Conservation (phyloP, 2,888 invertebrate species). For the Agonopterix heracliana region DNA sequence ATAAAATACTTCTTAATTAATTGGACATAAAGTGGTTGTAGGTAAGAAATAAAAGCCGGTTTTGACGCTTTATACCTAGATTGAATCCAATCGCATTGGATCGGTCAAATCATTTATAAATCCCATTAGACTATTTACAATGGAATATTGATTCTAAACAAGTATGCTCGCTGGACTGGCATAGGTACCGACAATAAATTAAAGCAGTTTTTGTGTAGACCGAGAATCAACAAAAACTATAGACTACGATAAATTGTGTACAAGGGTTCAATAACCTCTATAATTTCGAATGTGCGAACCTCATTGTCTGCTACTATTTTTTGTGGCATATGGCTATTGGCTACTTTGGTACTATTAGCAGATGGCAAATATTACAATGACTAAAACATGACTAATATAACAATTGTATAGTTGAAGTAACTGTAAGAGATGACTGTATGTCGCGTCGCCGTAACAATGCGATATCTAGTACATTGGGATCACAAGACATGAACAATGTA, state of each 20-base stretch:
- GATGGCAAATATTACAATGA: constrained; percentile 32
- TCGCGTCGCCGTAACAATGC: neutral
- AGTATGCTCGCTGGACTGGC: constrained; percentile 27
- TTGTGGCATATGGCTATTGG: constrained; percentile 62
- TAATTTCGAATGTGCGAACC: constrained; percentile 66
- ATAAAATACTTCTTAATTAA: no score
- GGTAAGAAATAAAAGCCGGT: neutral
- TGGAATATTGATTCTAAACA: constrained; percentile 23
- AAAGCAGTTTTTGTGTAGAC: constrained; percentile 49
- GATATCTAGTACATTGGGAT: constrained; percentile 17
- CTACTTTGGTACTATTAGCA: constrained; percentile 37
- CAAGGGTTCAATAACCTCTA: constrained; percentile 62
- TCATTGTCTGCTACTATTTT: constrained; percentile 65
- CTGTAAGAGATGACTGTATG: no score
- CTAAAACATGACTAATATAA: constrained; percentile 1
- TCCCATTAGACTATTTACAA: constrained; percentile 25
- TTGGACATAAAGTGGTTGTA: no score
- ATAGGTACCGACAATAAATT: constrained; percentile 42
- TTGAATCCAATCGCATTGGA: constrained; percentile 13
- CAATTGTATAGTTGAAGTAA: neutral
- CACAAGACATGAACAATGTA: constrained; percentile 35
- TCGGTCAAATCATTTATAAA: constrained; percentile 17
- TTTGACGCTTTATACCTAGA: constrained; percentile 1
- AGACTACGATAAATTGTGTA: constrained; percentile 42
- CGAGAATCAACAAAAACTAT: constrained; percentile 60